Conservation (phyloP, 2,113 vertebrate species). For the Candoia aspera region DNA sequence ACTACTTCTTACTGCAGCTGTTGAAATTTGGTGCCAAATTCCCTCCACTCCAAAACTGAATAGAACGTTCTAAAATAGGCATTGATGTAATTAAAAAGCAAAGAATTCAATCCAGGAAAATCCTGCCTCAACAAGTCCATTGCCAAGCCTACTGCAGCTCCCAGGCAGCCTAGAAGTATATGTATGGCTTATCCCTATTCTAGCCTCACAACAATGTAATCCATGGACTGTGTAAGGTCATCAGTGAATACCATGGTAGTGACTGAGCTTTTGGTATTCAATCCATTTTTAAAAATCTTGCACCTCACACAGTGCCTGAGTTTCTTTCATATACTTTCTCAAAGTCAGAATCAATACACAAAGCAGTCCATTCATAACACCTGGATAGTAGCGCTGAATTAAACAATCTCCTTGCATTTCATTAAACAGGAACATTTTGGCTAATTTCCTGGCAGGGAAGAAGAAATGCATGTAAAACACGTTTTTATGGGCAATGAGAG, state of each 20-base stretch:
- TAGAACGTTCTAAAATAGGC: background rate
- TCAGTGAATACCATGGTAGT: background rate
- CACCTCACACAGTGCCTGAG: background rate
- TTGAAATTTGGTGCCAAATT: background rate
- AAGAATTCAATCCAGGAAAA: background rate
- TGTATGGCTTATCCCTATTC: background rate
- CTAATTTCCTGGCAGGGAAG: background rate
- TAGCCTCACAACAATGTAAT: background rate
- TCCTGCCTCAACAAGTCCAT: background rate
- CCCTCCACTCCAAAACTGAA: background rate
- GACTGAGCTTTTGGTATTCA: background rate
- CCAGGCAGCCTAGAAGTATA: background rate
- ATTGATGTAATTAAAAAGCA: background rate
- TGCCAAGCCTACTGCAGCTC: background rate
- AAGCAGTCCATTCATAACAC: background rate
- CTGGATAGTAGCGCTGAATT: background rate
- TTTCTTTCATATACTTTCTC: background rate
- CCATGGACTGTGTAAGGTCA: background rate
- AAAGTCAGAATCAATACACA: background rate
- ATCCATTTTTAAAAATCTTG: background rate
- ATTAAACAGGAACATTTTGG: background rate
- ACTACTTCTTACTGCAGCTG: background rate
- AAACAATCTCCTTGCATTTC: background rate
- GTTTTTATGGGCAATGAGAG: background rate
- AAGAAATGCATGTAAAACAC: slow-evolving; percentile 2